Evolutionary conservation across 2,113 vertebrate genomes (phyloP), one percentile per base, ranked within the genome.

Genomic region (Hippocampus comes): DNA sequence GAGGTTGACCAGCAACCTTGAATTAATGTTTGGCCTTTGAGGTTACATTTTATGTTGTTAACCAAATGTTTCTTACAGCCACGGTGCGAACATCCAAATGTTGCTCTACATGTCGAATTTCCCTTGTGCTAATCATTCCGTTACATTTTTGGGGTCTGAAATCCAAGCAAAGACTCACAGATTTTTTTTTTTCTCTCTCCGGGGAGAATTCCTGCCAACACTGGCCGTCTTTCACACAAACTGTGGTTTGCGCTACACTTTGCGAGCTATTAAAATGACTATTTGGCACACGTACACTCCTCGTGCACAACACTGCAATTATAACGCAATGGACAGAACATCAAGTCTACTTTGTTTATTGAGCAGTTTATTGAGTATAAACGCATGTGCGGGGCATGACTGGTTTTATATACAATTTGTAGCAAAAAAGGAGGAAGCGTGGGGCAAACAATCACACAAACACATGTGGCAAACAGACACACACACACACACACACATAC

Each of bases 231-330:
- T 76, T 86, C 82, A 86, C 71, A 64, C 78, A 73, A 71, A 78
- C 82, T 87, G 84, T 83, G 80, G 82, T 84, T 83, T 78, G 49
- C 46, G 77, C 60, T 55, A 68, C 23, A 83, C 75, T 86, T 81
- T 80, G 78, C 80, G 61, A 67, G 70, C 59, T 70, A 46, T 76
- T 64, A 74, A 85, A 75, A 67, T 30, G 76, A 76, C 55, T 10
- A 14, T 72, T 79, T 88, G 77, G 73, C 82, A 73, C 59, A 43
- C 20, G n/a, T 42, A 30, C 10, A 76, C 61, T 67, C 75, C 64
- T 56, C 70, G 67, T 51, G 27, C 71, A 55, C 56, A 84, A 68
- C 63, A 4, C 59, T 71, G 69, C 60, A 71, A 41, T 76, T 83
- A 70, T 20, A 66, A 66, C n/a, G 14, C 2, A 71, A 79, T 27